Conservation (phyloP, 2,888 invertebrate genomes). For the Tenthredo scrophulariae region DNA sequence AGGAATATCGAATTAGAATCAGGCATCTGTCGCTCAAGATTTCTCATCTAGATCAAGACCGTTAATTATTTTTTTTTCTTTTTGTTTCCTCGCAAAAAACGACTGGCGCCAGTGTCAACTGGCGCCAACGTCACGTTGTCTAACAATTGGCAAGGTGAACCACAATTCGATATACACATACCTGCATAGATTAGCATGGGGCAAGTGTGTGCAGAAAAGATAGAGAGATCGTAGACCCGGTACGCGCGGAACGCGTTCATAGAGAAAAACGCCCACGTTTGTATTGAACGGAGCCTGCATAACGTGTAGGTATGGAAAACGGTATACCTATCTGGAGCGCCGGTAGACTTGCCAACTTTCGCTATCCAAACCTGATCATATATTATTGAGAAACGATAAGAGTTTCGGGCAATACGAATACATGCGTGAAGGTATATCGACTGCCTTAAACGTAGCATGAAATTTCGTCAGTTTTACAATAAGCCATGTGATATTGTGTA, state of each 20-base stretch:
- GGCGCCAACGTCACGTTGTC: conserved; percentile 24
- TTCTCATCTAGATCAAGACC: conserved; percentile 40
- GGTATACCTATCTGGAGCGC: conserved; percentile 37
- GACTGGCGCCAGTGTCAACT: conserved; percentile 33
- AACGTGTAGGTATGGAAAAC: neutral
- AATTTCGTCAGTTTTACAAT: neutral
- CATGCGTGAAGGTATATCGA: neutral
- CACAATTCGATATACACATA: conserved; percentile 22
- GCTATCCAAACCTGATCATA: conserved; percentile 31
- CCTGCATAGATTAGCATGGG: neutral
- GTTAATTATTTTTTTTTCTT: neutral
- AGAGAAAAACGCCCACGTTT: conserved; percentile 25
- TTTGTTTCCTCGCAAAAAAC: neutral
- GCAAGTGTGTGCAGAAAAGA: neutral
- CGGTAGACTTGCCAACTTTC: conserved; percentile 25
- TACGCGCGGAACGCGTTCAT: neutral
- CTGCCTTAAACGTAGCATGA: neutral
- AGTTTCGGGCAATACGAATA: neutral
- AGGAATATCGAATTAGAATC: neutral
- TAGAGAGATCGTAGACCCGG: conserved; percentile 24
- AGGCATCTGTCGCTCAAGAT: conserved; percentile 1
- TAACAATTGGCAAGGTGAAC: conserved; percentile 53
- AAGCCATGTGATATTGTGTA: neutral
- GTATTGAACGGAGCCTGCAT: neutral
- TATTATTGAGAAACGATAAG: conserved; percentile 5